phyloP scores from a whole-genome alignment of 2,113 vertebrate genomes.

The Oryzias melastigma region DNA sequence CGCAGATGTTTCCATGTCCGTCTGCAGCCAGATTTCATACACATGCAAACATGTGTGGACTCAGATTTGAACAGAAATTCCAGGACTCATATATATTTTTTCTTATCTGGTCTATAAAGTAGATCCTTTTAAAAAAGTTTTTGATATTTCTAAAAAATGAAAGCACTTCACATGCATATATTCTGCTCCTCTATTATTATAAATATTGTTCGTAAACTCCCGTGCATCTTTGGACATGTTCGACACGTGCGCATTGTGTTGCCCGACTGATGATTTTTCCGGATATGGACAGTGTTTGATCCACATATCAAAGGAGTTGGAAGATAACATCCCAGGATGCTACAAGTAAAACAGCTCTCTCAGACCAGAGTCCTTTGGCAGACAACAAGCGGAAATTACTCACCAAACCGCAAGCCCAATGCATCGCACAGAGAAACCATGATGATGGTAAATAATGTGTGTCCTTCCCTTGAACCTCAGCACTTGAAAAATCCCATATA shows the following conservation, averaged over 20 bases:
- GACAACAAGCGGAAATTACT: slow-evolving; percentile 60
- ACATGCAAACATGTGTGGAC: slow-evolving; percentile 6
- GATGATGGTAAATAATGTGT: slow-evolving; percentile 2
- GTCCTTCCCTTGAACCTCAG: slow-evolving; percentile 5
- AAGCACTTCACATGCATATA: no score
- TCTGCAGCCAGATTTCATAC: not conserved
- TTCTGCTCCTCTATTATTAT: no score
- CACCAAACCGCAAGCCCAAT: slow-evolving; percentile 49
- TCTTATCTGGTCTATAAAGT: no score
- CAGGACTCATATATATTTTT: no score
- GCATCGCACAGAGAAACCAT: slow-evolving; percentile 26
- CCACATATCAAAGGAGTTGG: slow-evolving; percentile 68
- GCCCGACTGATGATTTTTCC: slow-evolving; percentile 70
- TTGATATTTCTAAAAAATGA: no score
- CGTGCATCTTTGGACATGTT: slow-evolving; percentile 5
- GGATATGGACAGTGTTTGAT: slow-evolving; percentile 69
- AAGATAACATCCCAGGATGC: slow-evolving; percentile 73
- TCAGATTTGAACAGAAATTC: slow-evolving; percentile 3
- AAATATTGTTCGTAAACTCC: slow-evolving; percentile 4
- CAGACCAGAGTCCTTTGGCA: slow-evolving; percentile 32
- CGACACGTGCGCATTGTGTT: slow-evolving; percentile 37
- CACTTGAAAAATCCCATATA: slow-evolving; percentile 24
- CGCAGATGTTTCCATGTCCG: not conserved
- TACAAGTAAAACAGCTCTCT: slow-evolving; percentile 55
- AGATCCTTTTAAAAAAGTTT: no score